Conservation (phyloP, 2,113 vertebrate genomes). For the Lampris megalopsis region DNA sequence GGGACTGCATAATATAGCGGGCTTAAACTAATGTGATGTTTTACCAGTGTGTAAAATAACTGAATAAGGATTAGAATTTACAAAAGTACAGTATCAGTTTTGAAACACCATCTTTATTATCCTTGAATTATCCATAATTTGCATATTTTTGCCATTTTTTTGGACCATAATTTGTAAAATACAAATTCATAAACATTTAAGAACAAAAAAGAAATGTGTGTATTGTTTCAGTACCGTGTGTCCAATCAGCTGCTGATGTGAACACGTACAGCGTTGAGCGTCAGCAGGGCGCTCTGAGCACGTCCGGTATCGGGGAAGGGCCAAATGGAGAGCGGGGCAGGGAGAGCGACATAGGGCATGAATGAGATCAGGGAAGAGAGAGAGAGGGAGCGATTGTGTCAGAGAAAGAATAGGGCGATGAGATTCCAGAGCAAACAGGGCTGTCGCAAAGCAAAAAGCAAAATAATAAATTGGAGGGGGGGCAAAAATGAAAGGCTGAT, state of each 20-base stretch:
- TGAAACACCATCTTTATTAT: too few species aligned
- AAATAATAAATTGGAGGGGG: constrained; percentile 31
- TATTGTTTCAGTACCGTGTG: neutral
- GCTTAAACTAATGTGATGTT: too few species aligned
- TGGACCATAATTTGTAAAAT: too few species aligned
- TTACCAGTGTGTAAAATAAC: too few species aligned
- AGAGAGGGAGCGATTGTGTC: neutral
- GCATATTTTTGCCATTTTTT: too few species aligned
- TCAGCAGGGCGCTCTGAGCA: constrained; percentile 29
- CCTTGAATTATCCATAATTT: too few species aligned
- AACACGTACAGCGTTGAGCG: neutral
- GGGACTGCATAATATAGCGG: too few species aligned
- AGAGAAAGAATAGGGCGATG: constrained; percentile 26
- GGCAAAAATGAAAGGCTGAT: constrained; percentile 75
- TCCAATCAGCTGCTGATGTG: neutral
- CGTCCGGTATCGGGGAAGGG: neutral
- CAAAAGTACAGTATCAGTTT: too few species aligned
- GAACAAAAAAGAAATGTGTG: too few species aligned
- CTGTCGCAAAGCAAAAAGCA: constrained; percentile 9
- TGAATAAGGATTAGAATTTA: too few species aligned
- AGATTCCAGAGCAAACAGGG: constrained; percentile 8
- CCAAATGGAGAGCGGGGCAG: neutral
- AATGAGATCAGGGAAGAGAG: neutral
- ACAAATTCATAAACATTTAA: too few species aligned
- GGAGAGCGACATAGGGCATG: constrained; percentile 18